phyloP scores from a whole-genome alignment of 2,113 vertebrate species.

The Syrrhaptes paradoxus region DNA sequence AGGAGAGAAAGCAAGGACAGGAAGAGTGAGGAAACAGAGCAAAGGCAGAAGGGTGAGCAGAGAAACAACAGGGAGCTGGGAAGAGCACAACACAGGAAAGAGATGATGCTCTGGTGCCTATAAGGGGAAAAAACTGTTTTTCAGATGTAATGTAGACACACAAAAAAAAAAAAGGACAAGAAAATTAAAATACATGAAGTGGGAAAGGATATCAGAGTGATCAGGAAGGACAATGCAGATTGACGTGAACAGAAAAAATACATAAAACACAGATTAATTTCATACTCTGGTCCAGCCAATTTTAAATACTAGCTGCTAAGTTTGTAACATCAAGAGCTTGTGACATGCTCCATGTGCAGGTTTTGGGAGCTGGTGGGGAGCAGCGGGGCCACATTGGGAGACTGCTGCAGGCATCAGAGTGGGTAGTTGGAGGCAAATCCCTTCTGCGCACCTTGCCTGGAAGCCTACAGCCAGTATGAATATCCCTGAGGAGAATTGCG shows the following conservation, averaged over 20 bases:
- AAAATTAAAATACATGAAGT: neutral
- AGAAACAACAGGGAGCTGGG: neutral
- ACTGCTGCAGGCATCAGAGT: neutral
- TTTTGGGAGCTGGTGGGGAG: neutral
- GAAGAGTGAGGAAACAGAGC: neutral
- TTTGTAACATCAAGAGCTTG: neutral
- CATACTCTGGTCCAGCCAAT: neutral
- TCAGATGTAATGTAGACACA: neutral
- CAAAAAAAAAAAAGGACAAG: neutral
- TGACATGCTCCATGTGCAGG: neutral
- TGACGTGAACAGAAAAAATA: neutral
- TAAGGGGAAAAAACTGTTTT: neutral
- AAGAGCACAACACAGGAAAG: neutral
- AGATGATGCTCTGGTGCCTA: neutral
- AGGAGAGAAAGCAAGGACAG: neutral
- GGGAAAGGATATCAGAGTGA: neutral
- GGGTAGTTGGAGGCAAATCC: neutral
- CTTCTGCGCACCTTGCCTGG: neutral
- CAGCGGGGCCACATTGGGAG: neutral
- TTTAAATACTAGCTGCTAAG: neutral
- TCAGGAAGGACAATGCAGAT: neutral
- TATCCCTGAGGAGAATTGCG: neutral
- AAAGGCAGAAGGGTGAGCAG: neutral
- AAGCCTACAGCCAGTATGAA: neutral
- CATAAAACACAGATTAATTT: neutral